Base-by-base conservation (phyloP, 2,797 vertebrate genomes). In the Mallotus villosus region DNA sequence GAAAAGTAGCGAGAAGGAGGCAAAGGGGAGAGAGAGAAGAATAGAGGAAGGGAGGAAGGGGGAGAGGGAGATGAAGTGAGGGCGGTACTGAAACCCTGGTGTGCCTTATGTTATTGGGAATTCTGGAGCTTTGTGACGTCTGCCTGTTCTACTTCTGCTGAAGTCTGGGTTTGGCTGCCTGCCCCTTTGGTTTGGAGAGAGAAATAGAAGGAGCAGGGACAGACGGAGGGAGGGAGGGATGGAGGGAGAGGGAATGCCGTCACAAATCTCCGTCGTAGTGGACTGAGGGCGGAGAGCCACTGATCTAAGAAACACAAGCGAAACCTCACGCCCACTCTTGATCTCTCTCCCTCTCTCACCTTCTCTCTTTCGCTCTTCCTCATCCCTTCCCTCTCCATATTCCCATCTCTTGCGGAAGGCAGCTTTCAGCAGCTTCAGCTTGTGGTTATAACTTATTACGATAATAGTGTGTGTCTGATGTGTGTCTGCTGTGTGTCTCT, bases 251-350 rank as follows among this genome's bases (percentile, higher is more conserved):
- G 73, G 75, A 81, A 68, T 84, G 85, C 80, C 79, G 79, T 83
- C 80, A 83, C 77, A 84, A 17, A n/a, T 76, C 60, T 71, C 82
- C 62, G 72, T 76, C 75, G 79, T 79, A 68, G 69, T 73, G 53
- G 75, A 74, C 59, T 62, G 29, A 80, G 64, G 84, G 76, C 81
- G 83, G 75, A 79, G 21, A 79, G 81, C 67, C 34, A 73, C 83
- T 87, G 86, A 89, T 86, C 84, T 85, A 84, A 86, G 78, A 88
- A 88, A 87, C 82, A 82, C 79, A 84, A 86, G 74, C 83, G 76
- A 67, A 27, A 76, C 65, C 76, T 79, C 73, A 82, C 51, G n/a
- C 78, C 76, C 68, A 61, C 70, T 70, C 67, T 66, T 72, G 61
- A 66, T 78, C 63, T 25, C 27, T 67, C 77, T 76, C 72, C 70